These are phyloP conservation scores for Paraescarpia echinospica DNA, from an alignment of 1,140 invertebrate species.

Conservation along the genomic window DNA sequence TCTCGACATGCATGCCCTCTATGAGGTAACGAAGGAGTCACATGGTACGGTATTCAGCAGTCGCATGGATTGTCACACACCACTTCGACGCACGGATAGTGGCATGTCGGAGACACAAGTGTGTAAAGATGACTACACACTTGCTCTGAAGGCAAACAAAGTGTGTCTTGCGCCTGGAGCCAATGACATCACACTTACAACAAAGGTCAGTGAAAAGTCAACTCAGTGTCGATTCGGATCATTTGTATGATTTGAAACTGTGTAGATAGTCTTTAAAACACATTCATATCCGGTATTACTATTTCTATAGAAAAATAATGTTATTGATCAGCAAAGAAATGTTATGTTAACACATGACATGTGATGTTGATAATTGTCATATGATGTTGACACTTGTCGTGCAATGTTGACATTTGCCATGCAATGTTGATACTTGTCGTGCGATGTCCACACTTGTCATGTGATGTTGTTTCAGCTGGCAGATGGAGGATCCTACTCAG, in stretches of 20 bases:
- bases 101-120: slow-evolving; percentile 43
- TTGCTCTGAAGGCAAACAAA: slow-evolving; percentile 63
- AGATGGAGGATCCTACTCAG: slow-evolving; percentile 53
- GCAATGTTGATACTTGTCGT: not conserved
- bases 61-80: slow-evolving; percentile 52
- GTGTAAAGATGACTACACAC: slow-evolving; percentile 66
- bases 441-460: not conserved
- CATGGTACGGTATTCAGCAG: slow-evolving; percentile 61
- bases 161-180: slow-evolving; percentile 69
- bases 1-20: slow-evolving; percentile 69
- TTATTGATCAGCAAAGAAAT: not conserved
- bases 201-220: slow-evolving; percentile 46
- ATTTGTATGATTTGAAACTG: not conserved
- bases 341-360: no score
- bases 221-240: not conserved
- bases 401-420: not conserved
- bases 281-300: slow-evolving; percentile 31
- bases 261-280: slow-evolving; percentile 14
- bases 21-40: slow-evolving; percentile 76
- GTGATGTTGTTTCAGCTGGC: slow-evolving; percentile 43
- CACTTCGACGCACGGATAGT: slow-evolving; percentile 47
- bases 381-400: not conserved
- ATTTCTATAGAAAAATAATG: slow-evolving; percentile 28
- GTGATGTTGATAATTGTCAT: not conserved
- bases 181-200: slow-evolving; percentile 70